These are phyloP conservation scores for Lasioglossum marginatum DNA, from an alignment of 2,888 invertebrate species.

Conservation along the genomic window DNA sequence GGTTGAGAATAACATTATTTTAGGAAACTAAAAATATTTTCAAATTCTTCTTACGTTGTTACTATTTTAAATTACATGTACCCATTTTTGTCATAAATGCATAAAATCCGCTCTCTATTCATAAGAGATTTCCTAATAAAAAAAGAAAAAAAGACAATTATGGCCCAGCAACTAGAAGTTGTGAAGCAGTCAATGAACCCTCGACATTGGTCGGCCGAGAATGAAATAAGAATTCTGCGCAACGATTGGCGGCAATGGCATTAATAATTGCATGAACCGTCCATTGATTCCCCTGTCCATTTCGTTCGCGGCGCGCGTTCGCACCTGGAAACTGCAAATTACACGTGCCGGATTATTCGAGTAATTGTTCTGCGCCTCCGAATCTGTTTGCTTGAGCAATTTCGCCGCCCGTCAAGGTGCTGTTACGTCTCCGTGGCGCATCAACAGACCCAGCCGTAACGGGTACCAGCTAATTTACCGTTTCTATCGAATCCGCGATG, in stretches of 20 bases:
- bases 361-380: neutral
- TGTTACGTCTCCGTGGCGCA: slow-evolving; percentile 20
- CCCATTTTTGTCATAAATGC: no score
- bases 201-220: no score
- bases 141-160: no score
- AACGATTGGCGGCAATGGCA: neutral
- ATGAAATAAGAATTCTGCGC: neutral
- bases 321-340: neutral
- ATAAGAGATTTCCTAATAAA: no score
- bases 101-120: no score
- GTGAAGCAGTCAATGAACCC: no score
- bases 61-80: no score
- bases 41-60: no score
- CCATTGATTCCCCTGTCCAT: neutral
- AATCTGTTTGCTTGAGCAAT: slow-evolving; percentile 18
- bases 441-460: slow-evolving; percentile 19
- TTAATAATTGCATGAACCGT: neutral
- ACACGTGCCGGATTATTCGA: neutral
- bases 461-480: slow-evolving; percentile 42
- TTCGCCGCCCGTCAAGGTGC: slow-evolving; percentile 12
- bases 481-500: slow-evolving; percentile 32
- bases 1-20: no score
- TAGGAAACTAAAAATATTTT: no score
- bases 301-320: neutral
- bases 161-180: no score